Conservation (phyloP, 1,140 invertebrate species). For the Helicoverpa zea region DNA sequence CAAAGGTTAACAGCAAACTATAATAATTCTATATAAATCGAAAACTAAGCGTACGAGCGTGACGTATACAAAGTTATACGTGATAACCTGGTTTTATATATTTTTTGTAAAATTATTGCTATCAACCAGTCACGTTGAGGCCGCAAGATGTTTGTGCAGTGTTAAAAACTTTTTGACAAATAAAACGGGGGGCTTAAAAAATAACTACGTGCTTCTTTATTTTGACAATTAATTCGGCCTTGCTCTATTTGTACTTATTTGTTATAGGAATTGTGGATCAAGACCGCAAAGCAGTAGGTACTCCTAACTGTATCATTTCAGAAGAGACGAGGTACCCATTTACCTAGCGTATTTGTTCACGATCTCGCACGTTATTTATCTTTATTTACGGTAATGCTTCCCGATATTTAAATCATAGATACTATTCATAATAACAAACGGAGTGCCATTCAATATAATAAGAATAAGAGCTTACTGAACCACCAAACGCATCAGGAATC, state of each 20-base stretch:
- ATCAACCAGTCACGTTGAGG: conserved; percentile 33
- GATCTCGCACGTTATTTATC: too few relatives aligned
- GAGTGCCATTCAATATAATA: too few relatives aligned
- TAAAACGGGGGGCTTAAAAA: conserved; percentile 28
- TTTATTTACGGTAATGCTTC: too few relatives aligned
- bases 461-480: too few relatives aligned
- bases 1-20: conserved; percentile 2
- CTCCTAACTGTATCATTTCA: too few relatives aligned
- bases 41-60: conserved; percentile 51
- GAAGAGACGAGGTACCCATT: too few relatives aligned
- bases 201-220: conserved; percentile 39
- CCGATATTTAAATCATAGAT: too few relatives aligned
- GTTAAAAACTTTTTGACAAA: conserved; percentile 6
- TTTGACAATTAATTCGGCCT: conserved; percentile 27
- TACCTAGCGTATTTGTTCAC: too few relatives aligned
- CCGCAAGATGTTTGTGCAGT: not conserved
- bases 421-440: too few relatives aligned
- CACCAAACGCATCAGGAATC: too few relatives aligned
- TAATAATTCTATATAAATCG: conserved; percentile 22
- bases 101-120: conserved; percentile 49
- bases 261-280: not conserved
- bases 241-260: not conserved
- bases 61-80: conserved; percentile 43
- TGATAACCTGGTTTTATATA: conserved; percentile 51
- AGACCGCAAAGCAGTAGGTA: too few relatives aligned